phyloP scores from a whole-genome alignment of 92 coral and sea anemone genomes.

The Micromussa lordhowensis region DNA sequence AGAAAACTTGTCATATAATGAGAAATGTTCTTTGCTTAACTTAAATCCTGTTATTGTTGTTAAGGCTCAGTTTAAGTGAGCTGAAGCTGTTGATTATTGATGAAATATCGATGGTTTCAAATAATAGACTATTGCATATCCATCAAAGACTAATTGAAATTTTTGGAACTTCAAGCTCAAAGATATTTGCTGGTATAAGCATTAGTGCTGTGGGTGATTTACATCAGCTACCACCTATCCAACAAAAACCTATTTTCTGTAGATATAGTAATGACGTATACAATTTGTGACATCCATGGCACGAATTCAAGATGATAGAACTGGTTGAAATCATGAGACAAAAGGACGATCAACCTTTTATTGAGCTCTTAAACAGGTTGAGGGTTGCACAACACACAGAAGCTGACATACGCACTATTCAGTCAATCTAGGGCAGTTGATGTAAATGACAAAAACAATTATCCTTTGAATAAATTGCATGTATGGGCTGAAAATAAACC shows the following conservation, averaged over 20 bases:
- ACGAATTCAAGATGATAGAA: slow-evolving; percentile 62
- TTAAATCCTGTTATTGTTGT: slow-evolving; percentile 38
- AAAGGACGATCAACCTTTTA: slow-evolving; percentile 64
- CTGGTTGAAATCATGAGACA: slow-evolving; percentile 72
- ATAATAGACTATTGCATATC: neutral
- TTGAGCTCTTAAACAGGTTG: slow-evolving; percentile 69
- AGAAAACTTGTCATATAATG: slow-evolving; percentile 42
- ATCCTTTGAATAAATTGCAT: slow-evolving; percentile 61
- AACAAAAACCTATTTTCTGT: slow-evolving; percentile 51
- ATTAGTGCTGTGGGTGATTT: slow-evolving; percentile 59
- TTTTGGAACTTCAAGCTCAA: slow-evolving; percentile 34
- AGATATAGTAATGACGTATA: slow-evolving; percentile 51
- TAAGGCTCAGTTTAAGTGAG: neutral
- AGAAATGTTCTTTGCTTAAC: slow-evolving; percentile 36
- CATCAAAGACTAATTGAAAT: neutral
- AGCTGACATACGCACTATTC: slow-evolving; percentile 59
- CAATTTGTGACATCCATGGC: slow-evolving; percentile 64
- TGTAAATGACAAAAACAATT: slow-evolving; percentile 26
- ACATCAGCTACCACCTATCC: slow-evolving; percentile 68
- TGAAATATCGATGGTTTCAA: slow-evolving; percentile 4
- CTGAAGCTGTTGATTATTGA: neutral
- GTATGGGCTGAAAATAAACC: no score
- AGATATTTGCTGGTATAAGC: slow-evolving; percentile 59
- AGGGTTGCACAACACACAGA: slow-evolving; percentile 74
- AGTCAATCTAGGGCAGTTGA: slow-evolving; percentile 47